phyloP scores from a whole-genome alignment of 1,140 invertebrate species.

The Calycopis cecrops region DNA sequence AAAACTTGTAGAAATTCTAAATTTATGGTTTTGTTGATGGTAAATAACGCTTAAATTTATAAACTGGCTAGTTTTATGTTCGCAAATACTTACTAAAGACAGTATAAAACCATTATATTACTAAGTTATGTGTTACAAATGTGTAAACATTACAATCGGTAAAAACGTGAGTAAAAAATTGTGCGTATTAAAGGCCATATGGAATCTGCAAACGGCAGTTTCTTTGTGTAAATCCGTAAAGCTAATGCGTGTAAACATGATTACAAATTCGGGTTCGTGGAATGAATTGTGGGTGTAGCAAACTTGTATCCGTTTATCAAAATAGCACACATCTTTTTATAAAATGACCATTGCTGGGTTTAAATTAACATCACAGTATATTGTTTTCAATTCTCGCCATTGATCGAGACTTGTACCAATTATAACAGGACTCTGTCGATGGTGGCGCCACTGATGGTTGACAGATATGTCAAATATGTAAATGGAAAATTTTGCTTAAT shows the following conservation, averaged over 20 bases:
- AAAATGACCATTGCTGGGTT: conserved; percentile 6
- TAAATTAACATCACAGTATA: conserved; percentile 25
- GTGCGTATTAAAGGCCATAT: conserved; percentile 33
- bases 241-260: conserved; percentile 18
- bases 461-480: background rate
- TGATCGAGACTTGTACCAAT: background rate
- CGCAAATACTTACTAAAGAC: no score
- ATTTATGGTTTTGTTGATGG: no score
- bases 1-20: no score
- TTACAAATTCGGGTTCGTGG: conserved; percentile 27
- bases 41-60: no score
- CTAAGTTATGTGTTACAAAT: conserved; percentile 24
- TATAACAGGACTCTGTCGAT: background rate
- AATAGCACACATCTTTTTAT: conserved; percentile 20
- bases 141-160: conserved; percentile 39
- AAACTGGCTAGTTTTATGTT: no score
- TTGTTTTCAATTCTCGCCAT: background rate
- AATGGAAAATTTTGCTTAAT: no score
- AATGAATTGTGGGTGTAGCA: conserved; percentile 56
- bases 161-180: conserved; percentile 35
- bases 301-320: conserved; percentile 27
- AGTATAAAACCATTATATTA: background rate
- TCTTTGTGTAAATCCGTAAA: conserved; percentile 18
- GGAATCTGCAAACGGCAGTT: conserved; percentile 22
- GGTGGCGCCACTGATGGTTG: background rate